A percentile compares a stretch with the other conserved stretches of the same genome.
Evolutionary conservation across 2,797 vertebrate genomes (phyloP).

Genomic region (Tauraco hartlaubi): DNA sequence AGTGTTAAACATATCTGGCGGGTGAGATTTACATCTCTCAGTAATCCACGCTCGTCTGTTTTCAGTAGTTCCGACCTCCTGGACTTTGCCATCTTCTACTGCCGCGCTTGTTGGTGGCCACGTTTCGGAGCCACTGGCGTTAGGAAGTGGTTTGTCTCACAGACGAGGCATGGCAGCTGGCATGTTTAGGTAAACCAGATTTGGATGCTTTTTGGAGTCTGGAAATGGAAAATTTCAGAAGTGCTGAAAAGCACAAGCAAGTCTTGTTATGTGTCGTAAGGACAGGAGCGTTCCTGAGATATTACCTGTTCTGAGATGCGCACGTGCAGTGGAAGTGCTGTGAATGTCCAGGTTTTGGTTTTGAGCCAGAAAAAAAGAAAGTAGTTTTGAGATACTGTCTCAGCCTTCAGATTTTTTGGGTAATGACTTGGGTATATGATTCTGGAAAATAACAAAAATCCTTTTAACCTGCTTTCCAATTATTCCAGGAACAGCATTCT

Average conservation of each 20-base stretch:
- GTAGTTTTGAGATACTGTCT: background rate
- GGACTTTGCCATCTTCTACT: background rate
- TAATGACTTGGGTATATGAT: slow-evolving; percentile 7
- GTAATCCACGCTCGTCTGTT: background rate
- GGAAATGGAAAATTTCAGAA: background rate
- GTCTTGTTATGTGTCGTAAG: background rate
- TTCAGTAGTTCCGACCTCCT: background rate
- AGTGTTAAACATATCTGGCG: background rate
- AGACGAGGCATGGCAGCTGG: background rate
- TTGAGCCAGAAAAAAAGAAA: background rate
- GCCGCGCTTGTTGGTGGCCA: background rate
- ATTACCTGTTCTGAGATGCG: background rate
- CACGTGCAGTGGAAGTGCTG: background rate
- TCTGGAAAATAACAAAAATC: slow-evolving; percentile 28
- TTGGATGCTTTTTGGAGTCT: background rate
- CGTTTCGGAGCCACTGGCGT: background rate
- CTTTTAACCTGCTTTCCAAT: background rate
- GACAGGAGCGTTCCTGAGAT: background rate
- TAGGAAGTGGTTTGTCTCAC: background rate
- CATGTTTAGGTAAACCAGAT: background rate
- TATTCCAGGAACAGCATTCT: background rate
- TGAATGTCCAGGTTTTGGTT: background rate
- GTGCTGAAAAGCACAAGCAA: background rate
- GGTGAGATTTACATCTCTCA: background rate
- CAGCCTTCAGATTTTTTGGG: background rate